Evolutionary conservation across 1,140 invertebrate genomes (phyloP).

Genomic region (Aphelinus atriplicis): DNA sequence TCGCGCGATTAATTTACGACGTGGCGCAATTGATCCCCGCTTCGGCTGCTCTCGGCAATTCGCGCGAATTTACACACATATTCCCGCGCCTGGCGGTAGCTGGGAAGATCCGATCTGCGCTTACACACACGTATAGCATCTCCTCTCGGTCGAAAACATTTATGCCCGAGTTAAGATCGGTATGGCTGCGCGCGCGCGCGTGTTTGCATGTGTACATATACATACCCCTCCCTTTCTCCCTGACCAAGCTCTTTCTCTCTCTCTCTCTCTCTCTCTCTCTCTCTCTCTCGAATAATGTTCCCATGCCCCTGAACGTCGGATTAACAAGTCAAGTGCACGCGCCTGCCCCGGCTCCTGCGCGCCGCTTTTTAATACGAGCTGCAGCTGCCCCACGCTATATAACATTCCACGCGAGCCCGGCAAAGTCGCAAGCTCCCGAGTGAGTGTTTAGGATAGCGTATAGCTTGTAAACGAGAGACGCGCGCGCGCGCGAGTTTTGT

Average conservation of each 20-base stretch:
- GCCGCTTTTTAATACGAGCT: neutral
- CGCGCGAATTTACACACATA: no score
- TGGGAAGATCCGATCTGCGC: no score
- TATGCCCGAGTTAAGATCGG: conserved; percentile 27
- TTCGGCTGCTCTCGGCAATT: no score
- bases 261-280: no score
- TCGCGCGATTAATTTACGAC: conserved; percentile 22
- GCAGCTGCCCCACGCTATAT: neutral
- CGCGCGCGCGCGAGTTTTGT: neutral
- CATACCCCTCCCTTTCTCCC: no score
- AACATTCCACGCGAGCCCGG: no score
- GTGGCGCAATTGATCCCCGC: neutral
- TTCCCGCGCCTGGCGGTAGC: no score
- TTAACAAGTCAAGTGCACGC: conserved; percentile 29
- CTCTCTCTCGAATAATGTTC: conserved; percentile 14
- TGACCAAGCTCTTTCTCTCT: no score
- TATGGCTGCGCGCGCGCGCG: conserved; percentile 7
- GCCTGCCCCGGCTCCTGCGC: neutral
- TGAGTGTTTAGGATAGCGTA: no score
- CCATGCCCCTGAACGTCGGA: conserved; percentile 26
- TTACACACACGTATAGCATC: neutral
- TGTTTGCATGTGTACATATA: no score
- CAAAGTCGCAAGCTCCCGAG: no score
- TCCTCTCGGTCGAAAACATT: conserved; percentile 1
- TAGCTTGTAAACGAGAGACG: neutral